Evolutionary conservation across 2,797 vertebrate genomes (phyloP), one percentile per base, ranked within the genome.

Genomic region (Enteromius fasciolatus): DNA sequence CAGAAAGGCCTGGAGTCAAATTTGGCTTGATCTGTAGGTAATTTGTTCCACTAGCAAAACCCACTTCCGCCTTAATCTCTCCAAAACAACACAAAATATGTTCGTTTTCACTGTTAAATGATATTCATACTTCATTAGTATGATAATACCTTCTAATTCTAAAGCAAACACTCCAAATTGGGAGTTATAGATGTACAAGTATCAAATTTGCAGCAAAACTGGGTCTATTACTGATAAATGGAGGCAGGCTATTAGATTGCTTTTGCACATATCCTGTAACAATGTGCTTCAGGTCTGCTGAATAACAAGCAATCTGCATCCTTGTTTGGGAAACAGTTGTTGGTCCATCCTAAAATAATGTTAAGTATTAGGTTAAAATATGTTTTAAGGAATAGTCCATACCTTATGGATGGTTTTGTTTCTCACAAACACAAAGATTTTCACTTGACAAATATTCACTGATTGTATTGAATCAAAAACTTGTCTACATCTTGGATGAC

Each of bases 1-100:
- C 68, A 83, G 25, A 73, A 77, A 82, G 72, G 78, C 87, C 86
- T 78, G 84, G 76, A 86, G 87, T 84, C 66, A 82, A 85, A 83
- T 79, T 84, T 85, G 84, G 85, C 87, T 85, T 87, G 79, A 86
- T 89, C 81, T 88, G 81, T 83, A 81, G 81, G 86, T 88, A 86
- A 88, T 89, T 88, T 88, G 87, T 88, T 89, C 87, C 86, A 88
- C 84, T 81, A 89, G 78, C 44, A 81, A 78, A 83, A 81, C 75
- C 4, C 50, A 54, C 50, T 75, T 88, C 85, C 77, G 36, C 84
- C 52, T 66, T 83, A 84, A 83, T 81, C 79, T 78, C 66, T 78
- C 61, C 77, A 76, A 82, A 87, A 89, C 76, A 86, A 48, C 57
- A 52, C 73, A 68, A 82, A 64, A 46, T 66, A 80, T 76, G 70